Conservation (phyloP, 2,113 vertebrate species). For the Amazona guildingii region DNA sequence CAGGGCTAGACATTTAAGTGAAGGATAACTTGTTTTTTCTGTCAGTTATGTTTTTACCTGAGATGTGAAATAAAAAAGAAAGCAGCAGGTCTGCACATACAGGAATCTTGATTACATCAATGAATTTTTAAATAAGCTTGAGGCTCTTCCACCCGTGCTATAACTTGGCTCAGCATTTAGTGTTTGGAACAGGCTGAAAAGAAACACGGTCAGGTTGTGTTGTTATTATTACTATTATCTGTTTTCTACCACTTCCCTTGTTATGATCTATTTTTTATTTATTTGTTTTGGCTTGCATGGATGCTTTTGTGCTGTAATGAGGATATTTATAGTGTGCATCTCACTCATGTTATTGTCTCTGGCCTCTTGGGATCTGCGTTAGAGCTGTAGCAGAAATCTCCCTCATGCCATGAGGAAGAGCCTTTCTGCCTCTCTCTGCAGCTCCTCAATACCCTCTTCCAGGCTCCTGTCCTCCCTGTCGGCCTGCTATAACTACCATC, state of each 20-base stretch:
- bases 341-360: neutral
- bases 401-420: neutral
- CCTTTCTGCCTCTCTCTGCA: neutral
- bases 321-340: too few species aligned
- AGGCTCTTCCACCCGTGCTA: neutral
- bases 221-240: neutral
- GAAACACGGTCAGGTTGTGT: neutral
- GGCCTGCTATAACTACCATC: neutral
- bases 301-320: neutral
- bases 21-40: neutral
- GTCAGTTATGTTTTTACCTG: neutral
- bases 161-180: neutral
- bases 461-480: neutral
- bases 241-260: neutral
- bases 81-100: neutral
- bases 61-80: neutral
- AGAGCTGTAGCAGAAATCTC: neutral
- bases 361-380: neutral
- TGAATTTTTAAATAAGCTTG: neutral
- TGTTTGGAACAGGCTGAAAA: neutral
- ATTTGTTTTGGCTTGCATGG: neutral
- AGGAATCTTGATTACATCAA: neutral
- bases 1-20: neutral
- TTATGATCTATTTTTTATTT: neutral
- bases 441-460: neutral